Evolutionary conservation across 2,113 vertebrate genomes (phyloP).

Genomic region (Nicator chloris): DNA sequence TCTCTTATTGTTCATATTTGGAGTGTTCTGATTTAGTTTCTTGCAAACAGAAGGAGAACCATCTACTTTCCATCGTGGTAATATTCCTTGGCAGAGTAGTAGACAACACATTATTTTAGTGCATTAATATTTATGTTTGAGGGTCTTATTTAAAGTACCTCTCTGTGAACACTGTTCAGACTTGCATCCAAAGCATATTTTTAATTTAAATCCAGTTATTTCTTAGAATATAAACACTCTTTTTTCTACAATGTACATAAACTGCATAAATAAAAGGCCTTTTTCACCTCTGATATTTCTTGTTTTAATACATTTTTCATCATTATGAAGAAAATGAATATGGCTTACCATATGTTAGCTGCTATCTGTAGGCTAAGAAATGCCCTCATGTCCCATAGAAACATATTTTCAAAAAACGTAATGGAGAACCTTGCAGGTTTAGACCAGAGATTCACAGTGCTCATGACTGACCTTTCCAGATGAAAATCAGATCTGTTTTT

Average conservation of each 20-base stretch:
- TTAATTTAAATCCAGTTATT: background rate
- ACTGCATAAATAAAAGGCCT: background rate
- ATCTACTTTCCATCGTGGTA: background rate
- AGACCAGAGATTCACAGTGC: background rate
- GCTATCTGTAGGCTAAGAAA: background rate
- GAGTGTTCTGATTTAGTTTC: background rate
- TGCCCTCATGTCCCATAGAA: background rate
- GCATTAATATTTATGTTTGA: constrained; percentile 23
- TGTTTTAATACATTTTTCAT: background rate
- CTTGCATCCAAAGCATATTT: background rate
- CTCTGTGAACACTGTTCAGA: background rate
- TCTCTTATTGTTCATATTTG: background rate
- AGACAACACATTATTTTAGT: background rate
- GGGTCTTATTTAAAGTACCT: background rate
- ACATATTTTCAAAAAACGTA: background rate
- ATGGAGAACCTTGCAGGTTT: background rate
- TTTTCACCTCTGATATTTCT: background rate
- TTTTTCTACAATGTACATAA: background rate
- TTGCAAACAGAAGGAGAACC: background rate
- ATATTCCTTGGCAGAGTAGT: background rate
- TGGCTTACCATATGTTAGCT: background rate
- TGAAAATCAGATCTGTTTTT: background rate
- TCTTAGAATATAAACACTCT: background rate
- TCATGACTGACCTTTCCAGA: background rate
- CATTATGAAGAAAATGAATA: background rate